Percentiles rank a stretch among this genome's conserved stretches.
Conservation (phyloP, 1,140 invertebrate species). For the Brachionus sp. region DNA sequence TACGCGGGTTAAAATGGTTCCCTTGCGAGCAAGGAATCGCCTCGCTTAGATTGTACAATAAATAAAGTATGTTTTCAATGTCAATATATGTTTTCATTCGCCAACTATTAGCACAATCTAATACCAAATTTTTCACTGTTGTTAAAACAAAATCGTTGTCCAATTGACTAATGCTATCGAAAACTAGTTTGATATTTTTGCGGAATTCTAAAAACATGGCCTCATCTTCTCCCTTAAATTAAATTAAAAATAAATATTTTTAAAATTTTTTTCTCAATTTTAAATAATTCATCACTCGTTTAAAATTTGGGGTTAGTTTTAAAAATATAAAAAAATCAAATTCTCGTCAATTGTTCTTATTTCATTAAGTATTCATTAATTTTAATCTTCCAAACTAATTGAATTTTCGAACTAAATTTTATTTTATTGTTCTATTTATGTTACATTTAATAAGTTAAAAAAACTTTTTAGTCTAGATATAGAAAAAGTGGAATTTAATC, state of each 20-base stretch:
- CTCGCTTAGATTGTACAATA: slow-evolving; percentile 64
- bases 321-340: no score
- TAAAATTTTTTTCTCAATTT: background rate
- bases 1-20: slow-evolving; percentile 35
- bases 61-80: slow-evolving; percentile 62
- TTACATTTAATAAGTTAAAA: no score
- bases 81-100: slow-evolving; percentile 59
- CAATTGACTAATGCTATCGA: slow-evolving; percentile 63
- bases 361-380: no score
- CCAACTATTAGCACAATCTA: slow-evolving; percentile 60
- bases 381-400: no score
- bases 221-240: slow-evolving; percentile 62
- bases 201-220: slow-evolving; percentile 64
- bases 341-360: no score
- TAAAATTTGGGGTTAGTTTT: no score
- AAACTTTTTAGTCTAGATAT: no score
- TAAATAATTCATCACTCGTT: no score
- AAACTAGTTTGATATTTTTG: slow-evolving; percentile 64
- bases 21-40: slow-evolving; percentile 53
- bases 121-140: slow-evolving; percentile 60
- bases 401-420: no score
- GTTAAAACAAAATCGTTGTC: slow-evolving; percentile 61
- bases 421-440: no score
- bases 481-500: no score
- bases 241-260: background rate